Evolutionary conservation across 2,888 invertebrate species (phyloP).

Genomic region (Heterodera filipjevi): DNA sequence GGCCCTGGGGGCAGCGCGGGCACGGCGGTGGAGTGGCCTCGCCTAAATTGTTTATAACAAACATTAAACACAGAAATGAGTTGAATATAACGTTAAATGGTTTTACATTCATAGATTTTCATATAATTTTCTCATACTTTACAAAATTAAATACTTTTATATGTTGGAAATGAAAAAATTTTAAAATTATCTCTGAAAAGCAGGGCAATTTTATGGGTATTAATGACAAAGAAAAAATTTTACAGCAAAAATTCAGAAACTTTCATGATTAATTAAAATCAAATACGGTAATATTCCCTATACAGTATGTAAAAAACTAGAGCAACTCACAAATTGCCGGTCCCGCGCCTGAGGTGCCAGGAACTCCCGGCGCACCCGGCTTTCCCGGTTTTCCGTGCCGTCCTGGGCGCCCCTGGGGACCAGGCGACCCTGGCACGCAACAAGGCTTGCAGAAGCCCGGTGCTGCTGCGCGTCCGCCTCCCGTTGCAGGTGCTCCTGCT

Average conservation of each 20-base stretch:
- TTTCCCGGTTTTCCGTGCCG: slow-evolving; percentile 13
- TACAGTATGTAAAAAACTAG: too few species aligned
- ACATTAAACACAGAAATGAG: background rate
- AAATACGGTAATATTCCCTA: too few species aligned
- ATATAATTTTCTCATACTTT: too few species aligned
- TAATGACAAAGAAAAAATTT: too few species aligned
- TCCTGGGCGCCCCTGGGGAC: slow-evolving; percentile 18
- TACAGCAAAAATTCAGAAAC: too few species aligned
- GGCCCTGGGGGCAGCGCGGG: slow-evolving; percentile 16
- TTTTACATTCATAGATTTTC: too few species aligned
- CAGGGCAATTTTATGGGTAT: too few species aligned
- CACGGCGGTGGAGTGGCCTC: slow-evolving; percentile 23
- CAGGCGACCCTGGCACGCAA: slow-evolving; percentile 15
- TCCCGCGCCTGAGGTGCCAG: slow-evolving; percentile 10
- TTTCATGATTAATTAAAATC: too few species aligned
- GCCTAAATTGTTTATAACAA: background rate
- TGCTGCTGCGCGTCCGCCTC: background rate
- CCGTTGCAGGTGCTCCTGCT: background rate
- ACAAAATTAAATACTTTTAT: too few species aligned
- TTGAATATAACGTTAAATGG: too few species aligned
- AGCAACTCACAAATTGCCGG: slow-evolving; percentile 13
- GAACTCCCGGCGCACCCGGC: slow-evolving; percentile 17
- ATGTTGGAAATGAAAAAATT: background rate
- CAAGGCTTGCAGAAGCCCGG: slow-evolving; percentile 19
- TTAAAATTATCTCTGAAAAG: too few species aligned